These are phyloP conservation scores for Criorhina ranunculi DNA, from an alignment of 2,888 invertebrate genomes.

Conservation along the genomic window DNA sequence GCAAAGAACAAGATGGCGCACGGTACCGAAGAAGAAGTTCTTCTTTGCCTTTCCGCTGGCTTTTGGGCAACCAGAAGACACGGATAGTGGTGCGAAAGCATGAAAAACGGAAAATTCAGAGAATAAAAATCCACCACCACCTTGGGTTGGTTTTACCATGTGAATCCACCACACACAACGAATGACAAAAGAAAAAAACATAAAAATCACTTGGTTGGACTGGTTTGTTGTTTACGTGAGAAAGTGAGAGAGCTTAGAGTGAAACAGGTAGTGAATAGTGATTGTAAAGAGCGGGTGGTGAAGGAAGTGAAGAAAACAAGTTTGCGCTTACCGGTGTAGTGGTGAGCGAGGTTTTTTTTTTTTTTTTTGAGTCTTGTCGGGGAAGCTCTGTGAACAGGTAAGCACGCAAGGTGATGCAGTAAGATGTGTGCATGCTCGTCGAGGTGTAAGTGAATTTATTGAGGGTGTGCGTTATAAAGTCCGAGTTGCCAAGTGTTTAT, in stretches of 20 bases:
- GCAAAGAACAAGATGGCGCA: constrained; percentile 74
- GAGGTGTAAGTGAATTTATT: constrained; percentile 32
- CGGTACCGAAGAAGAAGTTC: constrained; percentile 59
- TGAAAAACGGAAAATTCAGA: constrained; percentile 24
- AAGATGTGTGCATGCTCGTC: neutral
- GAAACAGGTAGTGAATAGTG: constrained; percentile 33
- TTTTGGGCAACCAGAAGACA: constrained; percentile 22
- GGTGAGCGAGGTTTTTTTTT: constrained; percentile 26
- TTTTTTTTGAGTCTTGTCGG: constrained; percentile 7
- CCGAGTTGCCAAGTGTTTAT: constrained; percentile 35
- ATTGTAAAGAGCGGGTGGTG: constrained; percentile 2
- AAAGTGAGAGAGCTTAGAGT: constrained; percentile 15
- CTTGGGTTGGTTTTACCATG: constrained; percentile 6
- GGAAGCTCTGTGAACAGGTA: constrained; percentile 38
- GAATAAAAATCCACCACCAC: constrained; percentile 17
- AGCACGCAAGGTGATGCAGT: constrained; percentile 52
- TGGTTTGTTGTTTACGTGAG: constrained; percentile 60
- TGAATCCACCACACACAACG: constrained; percentile 11
- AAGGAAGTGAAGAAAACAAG: constrained; percentile 55
- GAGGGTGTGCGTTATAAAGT: constrained; percentile 3
- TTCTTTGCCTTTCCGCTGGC: constrained; percentile 37
- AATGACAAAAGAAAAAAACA: neutral
- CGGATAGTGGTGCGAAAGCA: constrained; percentile 15
- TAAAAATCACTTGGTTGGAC: neutral
- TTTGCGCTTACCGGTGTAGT: constrained; percentile 37